Percentiles rank a stretch among this genome's conserved stretches.
These are phyloP conservation scores for Drosophila melanocephala DNA, from an alignment of 2,888 invertebrate species.

Conservation along the genomic window DNA sequence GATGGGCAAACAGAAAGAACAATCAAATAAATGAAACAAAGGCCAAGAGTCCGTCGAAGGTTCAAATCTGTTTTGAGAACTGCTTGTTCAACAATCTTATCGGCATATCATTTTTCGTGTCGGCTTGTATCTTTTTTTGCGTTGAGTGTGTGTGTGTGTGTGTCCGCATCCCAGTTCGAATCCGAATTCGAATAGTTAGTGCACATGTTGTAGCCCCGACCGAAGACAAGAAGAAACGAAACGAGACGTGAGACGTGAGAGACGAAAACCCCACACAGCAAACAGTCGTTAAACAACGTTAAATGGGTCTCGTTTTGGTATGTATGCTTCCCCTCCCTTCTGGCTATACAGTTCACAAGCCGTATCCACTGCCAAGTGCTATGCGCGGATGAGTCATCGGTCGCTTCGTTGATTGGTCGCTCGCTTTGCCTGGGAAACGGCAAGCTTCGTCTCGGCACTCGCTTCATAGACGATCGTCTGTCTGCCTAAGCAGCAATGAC, in stretches of 20 bases:
- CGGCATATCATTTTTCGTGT: conserved; percentile 68
- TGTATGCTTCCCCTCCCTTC: background rate
- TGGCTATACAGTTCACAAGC: background rate
- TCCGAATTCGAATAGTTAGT: conserved; percentile 66
- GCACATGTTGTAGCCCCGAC: conserved; percentile 65
- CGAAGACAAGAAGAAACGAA: conserved; percentile 21
- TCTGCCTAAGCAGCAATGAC: conserved; percentile 77
- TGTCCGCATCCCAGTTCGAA: conserved; percentile 45
- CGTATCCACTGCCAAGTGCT: conserved; percentile 40
- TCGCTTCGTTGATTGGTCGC: conserved; percentile 20
- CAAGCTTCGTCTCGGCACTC: conserved; percentile 72
- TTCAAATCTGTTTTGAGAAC: conserved; percentile 59
- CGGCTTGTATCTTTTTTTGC: conserved; percentile 65
- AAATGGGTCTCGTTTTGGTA: conserved; percentile 73
- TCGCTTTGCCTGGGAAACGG: conserved; percentile 42
- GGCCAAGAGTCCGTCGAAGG: conserved; percentile 62
- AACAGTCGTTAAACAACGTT: conserved; percentile 79
- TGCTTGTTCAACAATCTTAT: conserved; percentile 67
- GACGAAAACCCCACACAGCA: conserved; percentile 52
- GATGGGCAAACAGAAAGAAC: conserved; percentile 72
- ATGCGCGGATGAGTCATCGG: conserved; percentile 45
- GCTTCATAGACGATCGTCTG: conserved; percentile 57
- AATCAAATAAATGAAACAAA: conserved; percentile 82
- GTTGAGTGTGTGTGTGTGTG: conserved; percentile 64
- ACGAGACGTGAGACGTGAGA: conserved; percentile 30